Evolutionary conservation across 2,113 vertebrate species (phyloP).

Genomic region (Prunella himalayana): DNA sequence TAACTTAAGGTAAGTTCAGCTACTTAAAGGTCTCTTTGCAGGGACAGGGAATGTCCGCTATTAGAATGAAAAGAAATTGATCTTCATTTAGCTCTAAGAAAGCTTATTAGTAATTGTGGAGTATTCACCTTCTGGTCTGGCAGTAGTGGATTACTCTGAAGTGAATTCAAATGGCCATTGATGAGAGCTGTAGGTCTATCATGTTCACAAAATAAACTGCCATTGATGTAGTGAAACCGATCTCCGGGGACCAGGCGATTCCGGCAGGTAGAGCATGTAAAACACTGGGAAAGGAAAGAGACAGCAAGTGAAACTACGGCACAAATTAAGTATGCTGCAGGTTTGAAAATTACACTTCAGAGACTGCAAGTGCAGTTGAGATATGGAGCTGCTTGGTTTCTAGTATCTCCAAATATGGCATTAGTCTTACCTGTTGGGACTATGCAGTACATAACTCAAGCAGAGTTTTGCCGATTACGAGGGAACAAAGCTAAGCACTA

Average conservation of each 20-base stretch:
- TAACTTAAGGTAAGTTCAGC: slow-evolving; percentile 5
- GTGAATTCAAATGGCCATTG: slow-evolving; percentile 99
- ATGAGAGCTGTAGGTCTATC: slow-evolving; percentile 99
- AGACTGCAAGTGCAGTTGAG: slow-evolving; percentile 19
- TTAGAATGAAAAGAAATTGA: slow-evolving; percentile 36
- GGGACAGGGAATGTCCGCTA: background rate
- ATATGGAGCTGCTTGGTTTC: slow-evolving; percentile 10
- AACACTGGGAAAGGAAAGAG: slow-evolving; percentile 83
- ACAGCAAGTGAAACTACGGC: slow-evolving; percentile 61
- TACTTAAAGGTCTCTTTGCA: slow-evolving; percentile 13
- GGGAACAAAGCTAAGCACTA: background rate
- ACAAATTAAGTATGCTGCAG: slow-evolving; percentile 56
- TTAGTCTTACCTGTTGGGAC: slow-evolving; percentile 42
- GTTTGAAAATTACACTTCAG: slow-evolving; percentile 53
- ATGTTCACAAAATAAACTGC: slow-evolving; percentile 99
- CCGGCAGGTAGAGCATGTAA: slow-evolving; percentile 99
- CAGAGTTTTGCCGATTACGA: background rate
- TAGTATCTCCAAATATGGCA: slow-evolving; percentile 14
- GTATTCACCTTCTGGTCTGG: slow-evolving; percentile 97
- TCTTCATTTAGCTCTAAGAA: slow-evolving; percentile 66
- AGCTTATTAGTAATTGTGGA: slow-evolving; percentile 73
- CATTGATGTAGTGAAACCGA: slow-evolving; percentile 99
- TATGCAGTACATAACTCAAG: slow-evolving; percentile 5
- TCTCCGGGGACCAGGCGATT: slow-evolving; percentile 98
- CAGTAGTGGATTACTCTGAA: slow-evolving; percentile 99